Percentiles rank a stretch among this genome's conserved stretches.
Conservation (phyloP, 2,797 vertebrate species). For the Denticeps clupeoides region DNA sequence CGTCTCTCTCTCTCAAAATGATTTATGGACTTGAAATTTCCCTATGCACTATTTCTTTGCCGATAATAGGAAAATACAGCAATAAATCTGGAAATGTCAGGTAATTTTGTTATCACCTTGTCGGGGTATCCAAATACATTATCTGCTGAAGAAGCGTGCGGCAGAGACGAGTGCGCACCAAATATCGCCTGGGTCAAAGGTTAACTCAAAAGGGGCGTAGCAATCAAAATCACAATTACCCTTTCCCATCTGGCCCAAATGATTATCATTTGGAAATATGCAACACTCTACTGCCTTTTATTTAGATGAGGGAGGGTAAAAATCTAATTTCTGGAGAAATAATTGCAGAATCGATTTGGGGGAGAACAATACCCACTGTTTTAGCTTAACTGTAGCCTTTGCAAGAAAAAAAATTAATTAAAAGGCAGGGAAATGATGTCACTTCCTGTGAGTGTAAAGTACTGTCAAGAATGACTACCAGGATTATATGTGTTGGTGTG, state of each 20-base stretch:
- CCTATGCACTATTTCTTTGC: slow-evolving; percentile 65
- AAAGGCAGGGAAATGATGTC: background rate
- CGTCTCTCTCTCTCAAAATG: slow-evolving; percentile 53
- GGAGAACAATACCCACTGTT: slow-evolving; percentile 17
- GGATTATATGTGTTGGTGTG: no score
- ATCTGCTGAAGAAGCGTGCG: slow-evolving; percentile 33
- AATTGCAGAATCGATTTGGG: slow-evolving; percentile 17
- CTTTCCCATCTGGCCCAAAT: slow-evolving; percentile 19
- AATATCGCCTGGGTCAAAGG: slow-evolving; percentile 29
- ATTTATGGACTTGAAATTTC: slow-evolving; percentile 66
- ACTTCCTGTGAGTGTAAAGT: background rate
- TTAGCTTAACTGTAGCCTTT: slow-evolving; percentile 5
- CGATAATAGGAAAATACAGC: slow-evolving; percentile 69
- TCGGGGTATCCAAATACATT: slow-evolving; percentile 64
- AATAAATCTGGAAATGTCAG: slow-evolving; percentile 75
- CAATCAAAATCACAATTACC: slow-evolving; percentile 38
- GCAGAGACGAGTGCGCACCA: slow-evolving; percentile 18
- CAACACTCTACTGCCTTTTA: slow-evolving; percentile 24
- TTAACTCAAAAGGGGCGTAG: slow-evolving; percentile 17
- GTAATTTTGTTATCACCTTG: slow-evolving; percentile 69
- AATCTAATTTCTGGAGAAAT: slow-evolving; percentile 23
- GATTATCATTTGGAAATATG: slow-evolving; percentile 31
- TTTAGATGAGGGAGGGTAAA: slow-evolving; percentile 9
- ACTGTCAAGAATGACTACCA: no score
- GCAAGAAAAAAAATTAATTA: background rate